Conservation (phyloP, 2,797 vertebrate species). For the Podargus strigoides region DNA sequence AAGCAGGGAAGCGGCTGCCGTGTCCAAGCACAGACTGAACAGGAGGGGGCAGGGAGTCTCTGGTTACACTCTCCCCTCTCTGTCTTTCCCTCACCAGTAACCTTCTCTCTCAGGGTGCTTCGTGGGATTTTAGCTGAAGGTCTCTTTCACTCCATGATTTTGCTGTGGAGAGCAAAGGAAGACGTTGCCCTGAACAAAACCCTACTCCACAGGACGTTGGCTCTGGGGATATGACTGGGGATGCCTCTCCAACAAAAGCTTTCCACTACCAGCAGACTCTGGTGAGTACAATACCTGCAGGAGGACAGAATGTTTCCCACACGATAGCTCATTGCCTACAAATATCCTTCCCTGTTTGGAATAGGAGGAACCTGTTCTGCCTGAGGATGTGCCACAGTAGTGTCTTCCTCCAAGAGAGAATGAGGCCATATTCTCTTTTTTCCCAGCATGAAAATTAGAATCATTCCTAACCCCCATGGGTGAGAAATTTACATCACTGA, state of each 20-base stretch:
- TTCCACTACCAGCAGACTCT: slow-evolving; percentile 88
- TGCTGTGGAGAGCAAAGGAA: background rate
- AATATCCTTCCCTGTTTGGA: background rate
- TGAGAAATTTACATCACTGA: background rate
- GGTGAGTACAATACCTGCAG: slow-evolving; percentile 74
- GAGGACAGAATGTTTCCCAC: background rate
- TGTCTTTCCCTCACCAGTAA: slow-evolving; percentile 19
- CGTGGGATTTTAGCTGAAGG: slow-evolving; percentile 5
- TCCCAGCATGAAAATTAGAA: background rate
- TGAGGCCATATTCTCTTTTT: background rate
- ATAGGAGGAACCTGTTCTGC: background rate
- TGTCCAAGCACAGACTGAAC: slow-evolving; percentile 40
- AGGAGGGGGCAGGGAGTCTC: slow-evolving; percentile 65
- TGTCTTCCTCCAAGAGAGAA: background rate
- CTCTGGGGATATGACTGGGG: slow-evolving; percentile 81
- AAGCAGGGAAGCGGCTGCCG: slow-evolving; percentile 11
- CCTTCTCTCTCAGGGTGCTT: slow-evolving; percentile 48
- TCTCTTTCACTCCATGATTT: slow-evolving; percentile 9
- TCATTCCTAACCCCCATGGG: background rate
- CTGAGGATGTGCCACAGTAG: background rate
- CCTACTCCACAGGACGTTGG: background rate
- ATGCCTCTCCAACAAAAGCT: slow-evolving; percentile 85
- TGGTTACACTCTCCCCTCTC: slow-evolving; percentile 51
- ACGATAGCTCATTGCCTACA: background rate
- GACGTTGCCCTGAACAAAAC: background rate